These are phyloP conservation scores for Gobiocypris rarus DNA, from an alignment of 2,113 vertebrate species.

Conservation along the genomic window DNA sequence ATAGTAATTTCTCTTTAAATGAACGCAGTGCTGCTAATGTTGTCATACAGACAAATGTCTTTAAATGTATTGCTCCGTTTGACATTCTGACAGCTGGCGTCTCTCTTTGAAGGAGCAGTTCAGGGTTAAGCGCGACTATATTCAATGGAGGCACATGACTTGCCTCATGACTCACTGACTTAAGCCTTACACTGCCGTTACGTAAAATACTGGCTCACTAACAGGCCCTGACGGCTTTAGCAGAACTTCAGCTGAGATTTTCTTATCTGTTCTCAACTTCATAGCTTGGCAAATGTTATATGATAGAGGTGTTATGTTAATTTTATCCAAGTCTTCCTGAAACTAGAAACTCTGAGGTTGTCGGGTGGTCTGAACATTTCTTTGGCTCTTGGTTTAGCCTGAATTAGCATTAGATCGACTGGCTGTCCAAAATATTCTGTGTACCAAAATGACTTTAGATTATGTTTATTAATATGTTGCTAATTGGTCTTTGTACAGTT, in stretches of 20 bases:
- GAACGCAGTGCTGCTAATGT: not conserved
- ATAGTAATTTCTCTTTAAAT: not conserved
- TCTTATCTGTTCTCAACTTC: constrained; percentile 30
- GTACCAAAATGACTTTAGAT: not conserved
- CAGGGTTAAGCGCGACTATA: not conserved
- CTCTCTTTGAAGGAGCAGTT: not conserved
- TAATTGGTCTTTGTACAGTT: not conserved
- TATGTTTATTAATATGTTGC: not conserved
- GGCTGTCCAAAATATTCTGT: not conserved
- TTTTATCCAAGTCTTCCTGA: constrained; percentile 31
- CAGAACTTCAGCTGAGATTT: constrained; percentile 16
- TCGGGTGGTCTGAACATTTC: not conserved
- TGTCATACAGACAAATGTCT: too few species aligned
- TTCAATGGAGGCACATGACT: constrained; percentile 41
- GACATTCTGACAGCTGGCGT: not conserved
- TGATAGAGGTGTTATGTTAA: constrained; percentile 40
- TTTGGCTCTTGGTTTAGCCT: constrained; percentile 11
- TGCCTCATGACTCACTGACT: constrained; percentile 49
- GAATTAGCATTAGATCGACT: not conserved
- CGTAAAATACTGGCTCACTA: constrained; percentile 39
- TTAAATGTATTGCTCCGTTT: not conserved
- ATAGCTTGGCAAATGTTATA: constrained; percentile 33
- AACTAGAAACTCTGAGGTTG: constrained; percentile 22
- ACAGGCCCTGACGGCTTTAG: constrained; percentile 37
- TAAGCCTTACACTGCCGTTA: constrained; percentile 46